These are phyloP conservation scores for Morpho achilles DNA, from an alignment of 2,888 invertebrate genomes.

Conservation along the genomic window DNA sequence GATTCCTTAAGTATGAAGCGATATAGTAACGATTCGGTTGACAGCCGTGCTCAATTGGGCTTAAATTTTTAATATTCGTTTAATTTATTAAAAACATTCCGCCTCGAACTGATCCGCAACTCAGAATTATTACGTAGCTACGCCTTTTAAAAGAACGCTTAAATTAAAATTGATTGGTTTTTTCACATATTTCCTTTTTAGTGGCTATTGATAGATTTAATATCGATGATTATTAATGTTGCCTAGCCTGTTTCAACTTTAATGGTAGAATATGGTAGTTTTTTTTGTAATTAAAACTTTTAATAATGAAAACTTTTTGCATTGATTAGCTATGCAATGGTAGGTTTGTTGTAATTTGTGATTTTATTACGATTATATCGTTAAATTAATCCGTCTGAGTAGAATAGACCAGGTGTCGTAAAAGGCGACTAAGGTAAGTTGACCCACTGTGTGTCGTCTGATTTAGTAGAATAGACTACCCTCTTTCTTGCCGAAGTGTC, in stretches of 20 bases:
- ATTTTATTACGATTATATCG: no score
- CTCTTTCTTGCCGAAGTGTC: no score
- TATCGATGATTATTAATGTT: neutral
- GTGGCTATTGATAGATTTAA: neutral
- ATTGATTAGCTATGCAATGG: neutral
- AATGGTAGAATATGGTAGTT: neutral
- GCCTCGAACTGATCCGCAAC: constrained; percentile 8
- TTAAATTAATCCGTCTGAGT: no score
- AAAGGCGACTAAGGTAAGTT: no score
- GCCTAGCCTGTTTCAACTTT: neutral
- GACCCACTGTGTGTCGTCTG: no score
- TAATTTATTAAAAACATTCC: constrained; percentile 25
- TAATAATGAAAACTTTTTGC: no score
- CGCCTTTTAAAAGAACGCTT: constrained; percentile 11
- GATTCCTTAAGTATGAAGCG: constrained; percentile 35
- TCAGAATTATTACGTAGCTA: constrained; percentile 6
- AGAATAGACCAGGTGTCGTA: no score
- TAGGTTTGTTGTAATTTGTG: no score
- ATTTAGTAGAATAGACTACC: no score
- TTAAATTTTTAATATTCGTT: constrained; percentile 32
- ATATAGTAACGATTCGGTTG: constrained; percentile 39
- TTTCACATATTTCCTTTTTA: neutral
- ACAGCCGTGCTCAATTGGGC: constrained; percentile 41
- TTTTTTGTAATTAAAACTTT: neutral
- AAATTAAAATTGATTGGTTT: constrained; percentile 9